These are phyloP conservation scores for Abramis brama DNA, from an alignment of 2,113 vertebrate species.

Conservation along the genomic window DNA sequence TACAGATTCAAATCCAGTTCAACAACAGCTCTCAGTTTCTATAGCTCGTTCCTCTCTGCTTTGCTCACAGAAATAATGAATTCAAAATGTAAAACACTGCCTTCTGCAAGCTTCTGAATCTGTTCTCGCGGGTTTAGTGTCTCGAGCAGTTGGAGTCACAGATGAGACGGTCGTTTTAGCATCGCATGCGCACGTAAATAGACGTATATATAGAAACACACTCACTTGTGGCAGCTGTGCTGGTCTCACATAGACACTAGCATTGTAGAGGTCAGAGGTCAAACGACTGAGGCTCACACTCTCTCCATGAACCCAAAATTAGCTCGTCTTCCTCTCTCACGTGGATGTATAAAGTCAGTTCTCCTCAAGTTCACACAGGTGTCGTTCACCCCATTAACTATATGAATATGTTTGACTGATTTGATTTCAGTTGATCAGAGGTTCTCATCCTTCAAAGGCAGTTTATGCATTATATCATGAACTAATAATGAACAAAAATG, in stretches of 20 bases:
- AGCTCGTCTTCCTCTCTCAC: neutral
- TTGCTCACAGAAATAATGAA: neutral
- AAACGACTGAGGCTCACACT: slow-evolving; percentile 21
- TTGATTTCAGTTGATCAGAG: too few species aligned
- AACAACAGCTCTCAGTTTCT: neutral
- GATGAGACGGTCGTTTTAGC: slow-evolving; percentile 21
- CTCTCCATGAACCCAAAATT: slow-evolving; percentile 39
- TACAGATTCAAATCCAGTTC: slow-evolving; percentile 44
- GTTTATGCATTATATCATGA: neutral
- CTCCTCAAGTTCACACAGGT: slow-evolving; percentile 1
- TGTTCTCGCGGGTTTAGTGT: neutral
- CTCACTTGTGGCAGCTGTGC: slow-evolving; percentile 34
- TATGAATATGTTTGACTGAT: too few species aligned
- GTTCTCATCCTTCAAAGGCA: too few species aligned
- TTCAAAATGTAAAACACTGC: neutral
- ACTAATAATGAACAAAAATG: neutral
- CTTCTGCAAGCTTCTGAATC: neutral
- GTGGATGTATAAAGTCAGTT: neutral
- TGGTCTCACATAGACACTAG: neutral
- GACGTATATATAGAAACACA: slow-evolving; percentile 31
- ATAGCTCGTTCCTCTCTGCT: neutral
- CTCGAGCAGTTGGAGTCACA: slow-evolving; percentile 10
- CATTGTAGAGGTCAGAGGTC: slow-evolving; percentile 41
- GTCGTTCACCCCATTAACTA: too few species aligned
- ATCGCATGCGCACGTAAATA: neutral